These are phyloP conservation scores for Chrysogorgia sp. DNA, from an alignment of 92 coral and sea anemone species.

Conservation along the genomic window DNA sequence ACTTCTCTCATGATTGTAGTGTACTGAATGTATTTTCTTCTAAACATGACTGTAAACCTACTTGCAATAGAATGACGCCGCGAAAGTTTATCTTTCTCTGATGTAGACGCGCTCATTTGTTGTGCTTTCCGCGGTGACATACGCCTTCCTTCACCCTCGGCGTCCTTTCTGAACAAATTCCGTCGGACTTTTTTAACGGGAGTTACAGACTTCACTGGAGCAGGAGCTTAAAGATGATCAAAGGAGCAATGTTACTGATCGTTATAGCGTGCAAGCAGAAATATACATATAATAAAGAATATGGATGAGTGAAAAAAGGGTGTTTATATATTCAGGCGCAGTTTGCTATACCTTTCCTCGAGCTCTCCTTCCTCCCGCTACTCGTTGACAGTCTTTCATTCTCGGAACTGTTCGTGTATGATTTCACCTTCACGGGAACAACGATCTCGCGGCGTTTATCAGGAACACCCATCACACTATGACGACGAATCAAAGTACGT, in stretches of 20 bases:
- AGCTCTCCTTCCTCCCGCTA: slow-evolving; percentile 39
- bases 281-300: background rate
- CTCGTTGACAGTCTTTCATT: slow-evolving; percentile 17
- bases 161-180: slow-evolving; percentile 74
- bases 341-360: slow-evolving; percentile 17
- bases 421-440: slow-evolving; percentile 75
- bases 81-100: slow-evolving; percentile 41
- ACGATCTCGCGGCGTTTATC: slow-evolving; percentile 86
- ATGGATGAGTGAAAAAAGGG: no score
- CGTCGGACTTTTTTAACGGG: slow-evolving; percentile 92
- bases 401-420: slow-evolving; percentile 50
- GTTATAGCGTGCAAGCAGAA: background rate
- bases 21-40: background rate
- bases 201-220: slow-evolving; percentile 52
- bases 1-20: no score
- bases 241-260: background rate
- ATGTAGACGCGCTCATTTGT: slow-evolving; percentile 46
- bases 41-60: background rate
- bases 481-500: slow-evolving; percentile 75
- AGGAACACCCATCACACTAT: slow-evolving; percentile 74
- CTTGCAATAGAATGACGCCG: slow-evolving; percentile 73
- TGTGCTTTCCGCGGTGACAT: slow-evolving; percentile 18
- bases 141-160: slow-evolving; percentile 43
- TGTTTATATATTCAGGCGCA: background rate
- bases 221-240: background rate